phyloP scores from a whole-genome alignment of 2,888 invertebrate genomes.

The Ormyrus nitidulus region DNA sequence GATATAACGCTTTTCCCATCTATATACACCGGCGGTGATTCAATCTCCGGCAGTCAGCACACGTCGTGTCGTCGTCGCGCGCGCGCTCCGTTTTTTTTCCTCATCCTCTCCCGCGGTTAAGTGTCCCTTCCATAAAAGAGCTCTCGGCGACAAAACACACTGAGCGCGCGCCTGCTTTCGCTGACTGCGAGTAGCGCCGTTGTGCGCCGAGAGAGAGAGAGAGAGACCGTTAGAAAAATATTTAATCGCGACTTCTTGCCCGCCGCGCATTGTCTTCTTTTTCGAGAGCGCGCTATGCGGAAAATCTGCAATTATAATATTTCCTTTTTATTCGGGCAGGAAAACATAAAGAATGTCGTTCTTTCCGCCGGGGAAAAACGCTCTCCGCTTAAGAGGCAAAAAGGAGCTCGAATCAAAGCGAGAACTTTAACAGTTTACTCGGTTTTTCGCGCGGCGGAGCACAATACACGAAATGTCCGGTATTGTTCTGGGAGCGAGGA shows the following conservation, averaged over 20 bases:
- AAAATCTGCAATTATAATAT: constrained; percentile 33
- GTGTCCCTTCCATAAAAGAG: no score
- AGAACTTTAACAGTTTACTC: background rate
- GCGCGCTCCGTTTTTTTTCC: no score
- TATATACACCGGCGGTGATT: background rate
- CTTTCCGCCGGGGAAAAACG: background rate
- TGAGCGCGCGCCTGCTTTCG: background rate
- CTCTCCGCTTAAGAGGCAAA: background rate
- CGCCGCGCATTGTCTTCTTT: constrained; percentile 18
- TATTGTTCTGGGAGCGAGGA: no score
- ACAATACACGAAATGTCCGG: no score
- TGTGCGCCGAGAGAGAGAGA: no score
- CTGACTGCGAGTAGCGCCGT: background rate
- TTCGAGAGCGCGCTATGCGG: constrained; percentile 12
- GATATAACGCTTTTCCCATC: background rate
- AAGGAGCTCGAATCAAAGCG: background rate
- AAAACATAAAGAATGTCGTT: constrained; percentile 38
- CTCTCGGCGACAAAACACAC: no score
- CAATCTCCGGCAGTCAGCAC: constrained; percentile 9
- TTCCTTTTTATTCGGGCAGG: constrained; percentile 23
- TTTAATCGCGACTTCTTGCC: background rate
- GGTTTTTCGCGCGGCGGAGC: background rate
- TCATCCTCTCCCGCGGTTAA: no score
- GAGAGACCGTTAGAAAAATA: constrained; percentile 33
- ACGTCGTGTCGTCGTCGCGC: no score